A percentile compares a stretch with the other conserved stretches of the same genome.
These are phyloP conservation scores for Barnardius zonarius DNA, from an alignment of 2,113 vertebrate species.

Conservation along the genomic window DNA sequence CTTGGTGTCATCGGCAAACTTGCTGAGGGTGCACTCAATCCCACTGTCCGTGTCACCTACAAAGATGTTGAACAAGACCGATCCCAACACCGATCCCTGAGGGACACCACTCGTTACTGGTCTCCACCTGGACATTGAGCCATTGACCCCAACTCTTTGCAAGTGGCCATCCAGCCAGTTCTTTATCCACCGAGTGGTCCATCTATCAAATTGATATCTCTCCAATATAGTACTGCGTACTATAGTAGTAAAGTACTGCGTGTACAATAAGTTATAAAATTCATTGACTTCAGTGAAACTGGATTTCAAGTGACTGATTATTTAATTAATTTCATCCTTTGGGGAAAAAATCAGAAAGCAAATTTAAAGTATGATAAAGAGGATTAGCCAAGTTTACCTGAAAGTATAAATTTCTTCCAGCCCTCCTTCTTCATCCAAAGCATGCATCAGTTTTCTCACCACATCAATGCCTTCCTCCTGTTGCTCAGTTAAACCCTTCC, in stretches of 20 bases:
- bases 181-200: too few species aligned
- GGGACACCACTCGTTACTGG: too few species aligned
- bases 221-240: too few species aligned
- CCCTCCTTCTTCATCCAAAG: conserved; percentile 84
- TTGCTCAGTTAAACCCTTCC: conserved; percentile 80
- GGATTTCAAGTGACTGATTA: background rate
- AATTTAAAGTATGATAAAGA: background rate
- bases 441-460: conserved; percentile 83
- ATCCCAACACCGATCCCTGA: too few species aligned
- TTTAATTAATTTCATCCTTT: background rate
- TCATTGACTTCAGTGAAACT: background rate
- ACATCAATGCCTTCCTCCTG: conserved; percentile 82
- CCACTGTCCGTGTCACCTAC: too few species aligned
- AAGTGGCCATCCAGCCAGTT: too few species aligned
- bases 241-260: background rate
- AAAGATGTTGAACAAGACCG: too few species aligned
- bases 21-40: too few species aligned
- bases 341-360: background rate
- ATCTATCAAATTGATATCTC: too few species aligned
- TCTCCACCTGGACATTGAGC: too few species aligned
- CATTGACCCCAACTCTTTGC: too few species aligned
- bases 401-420: conserved; percentile 90
- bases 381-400: conserved; percentile 74
- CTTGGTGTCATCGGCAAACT: too few species aligned
- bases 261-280: background rate